Percentiles rank a stretch among this genome's conserved stretches.
phyloP scores from a whole-genome alignment of 2,113 vertebrate genomes.

The Vimba vimba region DNA sequence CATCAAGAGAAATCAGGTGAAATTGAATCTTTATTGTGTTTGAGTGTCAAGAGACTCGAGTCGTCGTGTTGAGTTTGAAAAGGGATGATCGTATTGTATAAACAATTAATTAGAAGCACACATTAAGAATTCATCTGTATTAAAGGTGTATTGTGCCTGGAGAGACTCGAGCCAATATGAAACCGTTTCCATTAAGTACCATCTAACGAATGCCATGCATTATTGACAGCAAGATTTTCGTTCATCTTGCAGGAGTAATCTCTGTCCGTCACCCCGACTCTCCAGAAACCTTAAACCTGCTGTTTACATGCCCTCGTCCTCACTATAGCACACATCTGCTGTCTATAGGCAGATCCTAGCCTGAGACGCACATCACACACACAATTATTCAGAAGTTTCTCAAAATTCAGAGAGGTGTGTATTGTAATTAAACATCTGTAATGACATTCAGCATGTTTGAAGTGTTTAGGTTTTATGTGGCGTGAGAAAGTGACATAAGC shows the following conservation, averaged over 20 bases:
- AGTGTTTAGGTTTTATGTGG: too few relatives aligned
- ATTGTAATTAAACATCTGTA: too few relatives aligned
- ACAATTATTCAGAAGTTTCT: too few relatives aligned
- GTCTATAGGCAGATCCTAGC: too few relatives aligned
- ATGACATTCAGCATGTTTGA: too few relatives aligned
- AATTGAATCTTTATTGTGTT: conserved; percentile 34
- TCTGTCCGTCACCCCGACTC: conserved; percentile 65
- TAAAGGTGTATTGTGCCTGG: conserved; percentile 74
- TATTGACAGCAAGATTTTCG: conserved; percentile 72
- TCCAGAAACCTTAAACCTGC: conserved; percentile 60
- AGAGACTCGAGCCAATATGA: conserved; percentile 66
- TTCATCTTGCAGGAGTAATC: conserved; percentile 63
- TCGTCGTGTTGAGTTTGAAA: conserved; percentile 65
- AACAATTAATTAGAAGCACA: conserved; percentile 72
- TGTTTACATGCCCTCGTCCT: too few relatives aligned
- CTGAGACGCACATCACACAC: too few relatives aligned
- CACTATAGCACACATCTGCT: too few relatives aligned
- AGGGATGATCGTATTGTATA: conserved; percentile 70
- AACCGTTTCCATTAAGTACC: conserved; percentile 75
- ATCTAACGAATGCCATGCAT: conserved; percentile 74
- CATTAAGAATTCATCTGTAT: conserved; percentile 76
- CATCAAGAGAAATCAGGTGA: conserved; percentile 41
- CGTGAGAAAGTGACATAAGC: too few relatives aligned
- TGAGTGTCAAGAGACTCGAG: conserved; percentile 26
- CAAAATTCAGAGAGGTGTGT: too few relatives aligned